phyloP scores from a whole-genome alignment of 2,888 invertebrate species.

The Mylabris sibirica region DNA sequence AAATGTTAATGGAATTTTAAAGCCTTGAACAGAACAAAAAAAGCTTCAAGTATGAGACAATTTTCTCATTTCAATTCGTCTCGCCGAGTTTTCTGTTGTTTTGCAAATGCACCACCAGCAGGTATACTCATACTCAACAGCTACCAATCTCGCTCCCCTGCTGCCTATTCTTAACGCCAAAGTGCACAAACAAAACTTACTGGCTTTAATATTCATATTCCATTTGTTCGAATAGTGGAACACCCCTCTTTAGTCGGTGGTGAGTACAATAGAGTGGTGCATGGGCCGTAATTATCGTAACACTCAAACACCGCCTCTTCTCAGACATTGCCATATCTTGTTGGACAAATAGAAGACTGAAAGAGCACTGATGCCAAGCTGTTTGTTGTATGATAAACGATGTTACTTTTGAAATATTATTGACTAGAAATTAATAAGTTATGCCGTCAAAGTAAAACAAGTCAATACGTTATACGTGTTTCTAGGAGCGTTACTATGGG shows the following conservation, averaged over 20 bases:
- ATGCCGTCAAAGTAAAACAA: background rate
- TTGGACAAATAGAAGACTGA: background rate
- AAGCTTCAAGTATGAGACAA: background rate
- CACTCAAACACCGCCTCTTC: background rate
- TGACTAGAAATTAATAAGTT: background rate
- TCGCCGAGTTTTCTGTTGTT: background rate
- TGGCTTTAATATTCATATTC: conserved; percentile 42
- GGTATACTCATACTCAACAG: background rate
- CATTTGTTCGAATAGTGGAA: conserved; percentile 33
- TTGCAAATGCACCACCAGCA: background rate
- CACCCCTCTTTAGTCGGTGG: background rate
- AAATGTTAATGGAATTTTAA: background rate
- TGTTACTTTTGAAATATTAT: background rate
- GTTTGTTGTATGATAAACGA: background rate
- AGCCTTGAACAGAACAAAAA: background rate
- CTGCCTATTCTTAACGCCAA: background rate
- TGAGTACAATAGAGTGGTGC: background rate
- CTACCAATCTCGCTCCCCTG: background rate
- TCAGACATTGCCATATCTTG: background rate
- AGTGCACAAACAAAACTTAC: conserved; percentile 36
- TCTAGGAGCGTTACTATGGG: conserved; percentile 10
- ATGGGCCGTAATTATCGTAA: background rate
- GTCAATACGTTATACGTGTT: background rate
- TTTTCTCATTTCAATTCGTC: conserved; percentile 6
- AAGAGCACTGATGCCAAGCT: background rate